Evolutionary conservation across 2,113 vertebrate genomes (phyloP), one percentile per base, ranked within the genome.

Genomic region (Agapornis roseicollis): DNA sequence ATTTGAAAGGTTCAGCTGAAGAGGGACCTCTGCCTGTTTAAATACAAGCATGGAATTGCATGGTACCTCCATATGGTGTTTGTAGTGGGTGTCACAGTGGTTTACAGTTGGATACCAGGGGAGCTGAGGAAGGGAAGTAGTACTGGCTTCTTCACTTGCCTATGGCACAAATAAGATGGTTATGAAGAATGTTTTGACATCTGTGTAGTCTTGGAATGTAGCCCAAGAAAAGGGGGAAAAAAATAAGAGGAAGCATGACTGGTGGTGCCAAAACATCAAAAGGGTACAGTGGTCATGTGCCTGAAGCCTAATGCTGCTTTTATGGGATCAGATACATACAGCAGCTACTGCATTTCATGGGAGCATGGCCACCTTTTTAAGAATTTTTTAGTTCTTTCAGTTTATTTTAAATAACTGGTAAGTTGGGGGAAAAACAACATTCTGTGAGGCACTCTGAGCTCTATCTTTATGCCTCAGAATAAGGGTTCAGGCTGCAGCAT

Each of bases 1-100:
- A 0, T 60, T 78, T 60, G 56, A 74, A 55, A 87, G 33, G 17
- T 71, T 88, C n/a, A 5, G 8, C 35, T 92, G 47, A 44, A 41
- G 63, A 74, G 22, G 12, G 17, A 7, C 15, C 39, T 69, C 42
- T 44, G 10, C 27, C 14, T 42, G 12, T 66, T 37, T 66, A 33
- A 87, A 88, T 70, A 19, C 6, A 76, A 87, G 20, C 47, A 35
- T 29, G 49, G 17, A 53, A 28, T 71, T 81, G 28, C 79, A 13
- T 1, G 4, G 29, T 69, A 29, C 31, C 18, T 65, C 16, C 0
- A 0, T 69, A 22, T 44, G 19, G 1, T 31, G 25, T 82, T 90
- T 56, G 28, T 65, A 41, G 70, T 37, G 29, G 27, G 9, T 14
- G 19, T 70, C 20, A 42, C 24, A 31, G 29, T 81, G 42, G 65